Percentiles rank a stretch among this genome's conserved stretches.
Evolutionary conservation across 1,140 invertebrate species (phyloP).

Genomic region (Brachionus asplanchnoidis): DNA sequence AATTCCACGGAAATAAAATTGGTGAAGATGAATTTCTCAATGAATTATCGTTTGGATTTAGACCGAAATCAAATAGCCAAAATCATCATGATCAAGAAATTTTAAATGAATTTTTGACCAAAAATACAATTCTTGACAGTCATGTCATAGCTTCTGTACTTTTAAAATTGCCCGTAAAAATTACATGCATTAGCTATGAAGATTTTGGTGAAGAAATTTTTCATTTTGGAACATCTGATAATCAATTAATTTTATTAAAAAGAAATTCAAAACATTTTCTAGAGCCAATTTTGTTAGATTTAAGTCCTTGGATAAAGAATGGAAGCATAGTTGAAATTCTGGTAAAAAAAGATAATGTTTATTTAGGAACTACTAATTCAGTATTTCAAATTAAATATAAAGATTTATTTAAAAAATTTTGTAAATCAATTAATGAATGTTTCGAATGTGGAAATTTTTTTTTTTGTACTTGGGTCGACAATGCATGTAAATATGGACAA

Average conservation of each 20-base stretch:
- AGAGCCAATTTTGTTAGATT: neutral
- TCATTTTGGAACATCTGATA: neutral
- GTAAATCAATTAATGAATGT: neutral
- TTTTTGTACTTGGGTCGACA: neutral
- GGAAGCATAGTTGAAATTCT: neutral
- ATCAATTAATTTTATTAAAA: neutral
- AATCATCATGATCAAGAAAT: neutral
- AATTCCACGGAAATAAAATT: neutral
- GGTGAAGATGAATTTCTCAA: neutral
- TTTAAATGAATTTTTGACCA: neutral
- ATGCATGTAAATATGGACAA: neutral
- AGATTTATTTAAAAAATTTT: neutral
- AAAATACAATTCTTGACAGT: neutral
- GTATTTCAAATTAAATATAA: neutral
- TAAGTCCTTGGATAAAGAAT: neutral
- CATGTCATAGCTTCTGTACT: neutral
- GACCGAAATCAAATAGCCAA: neutral
- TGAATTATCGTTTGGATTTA: neutral
- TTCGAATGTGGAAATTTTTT: neutral
- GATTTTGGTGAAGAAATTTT: neutral
- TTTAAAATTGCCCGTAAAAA: neutral
- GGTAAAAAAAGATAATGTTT: neutral
- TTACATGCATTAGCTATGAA: neutral
- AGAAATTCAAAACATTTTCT: neutral
- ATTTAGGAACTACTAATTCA: neutral